A percentile compares a stretch with the other conserved stretches of the same genome.
phyloP scores from a whole-genome alignment of 2,797 vertebrate species.

The Cuniculus paca region DNA sequence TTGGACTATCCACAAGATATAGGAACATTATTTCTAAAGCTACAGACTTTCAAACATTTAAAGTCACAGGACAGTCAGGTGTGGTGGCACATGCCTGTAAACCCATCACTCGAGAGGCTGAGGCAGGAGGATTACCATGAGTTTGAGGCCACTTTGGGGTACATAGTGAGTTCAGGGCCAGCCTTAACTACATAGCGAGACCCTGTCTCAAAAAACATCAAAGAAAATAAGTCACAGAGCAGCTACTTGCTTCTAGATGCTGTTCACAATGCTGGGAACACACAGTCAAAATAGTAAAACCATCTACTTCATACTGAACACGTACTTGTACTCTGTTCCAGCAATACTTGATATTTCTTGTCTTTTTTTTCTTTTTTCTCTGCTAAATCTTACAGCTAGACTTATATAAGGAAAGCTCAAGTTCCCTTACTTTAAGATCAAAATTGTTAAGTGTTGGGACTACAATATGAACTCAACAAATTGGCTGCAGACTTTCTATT shows the following conservation, averaged over 20 bases:
- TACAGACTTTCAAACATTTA: not conserved
- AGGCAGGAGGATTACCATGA: not conserved
- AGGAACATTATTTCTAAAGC: not conserved
- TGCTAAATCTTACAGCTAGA: not conserved
- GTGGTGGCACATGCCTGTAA: not conserved
- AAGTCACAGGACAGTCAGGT: not conserved
- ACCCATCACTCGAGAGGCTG: not conserved
- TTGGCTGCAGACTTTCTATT: not conserved
- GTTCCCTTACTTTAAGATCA: not conserved
- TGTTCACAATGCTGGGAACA: not conserved
- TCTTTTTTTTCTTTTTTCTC: not conserved
- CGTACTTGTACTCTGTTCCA: not conserved
- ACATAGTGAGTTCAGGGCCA: not conserved
- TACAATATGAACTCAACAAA: not conserved
- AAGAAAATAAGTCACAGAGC: not conserved
- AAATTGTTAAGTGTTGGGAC: not conserved
- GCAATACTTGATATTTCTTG: not conserved
- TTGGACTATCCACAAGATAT: not conserved
- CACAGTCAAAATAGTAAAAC: not conserved
- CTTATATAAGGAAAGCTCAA: not conserved
- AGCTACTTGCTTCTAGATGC: not conserved
- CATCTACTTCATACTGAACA: not conserved
- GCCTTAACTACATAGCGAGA: not conserved
- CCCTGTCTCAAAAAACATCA: not conserved
- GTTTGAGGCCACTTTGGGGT: not conserved